phyloP scores from a whole-genome alignment of 2,888 invertebrate species.

The Macrosiphum euphorbiae region DNA sequence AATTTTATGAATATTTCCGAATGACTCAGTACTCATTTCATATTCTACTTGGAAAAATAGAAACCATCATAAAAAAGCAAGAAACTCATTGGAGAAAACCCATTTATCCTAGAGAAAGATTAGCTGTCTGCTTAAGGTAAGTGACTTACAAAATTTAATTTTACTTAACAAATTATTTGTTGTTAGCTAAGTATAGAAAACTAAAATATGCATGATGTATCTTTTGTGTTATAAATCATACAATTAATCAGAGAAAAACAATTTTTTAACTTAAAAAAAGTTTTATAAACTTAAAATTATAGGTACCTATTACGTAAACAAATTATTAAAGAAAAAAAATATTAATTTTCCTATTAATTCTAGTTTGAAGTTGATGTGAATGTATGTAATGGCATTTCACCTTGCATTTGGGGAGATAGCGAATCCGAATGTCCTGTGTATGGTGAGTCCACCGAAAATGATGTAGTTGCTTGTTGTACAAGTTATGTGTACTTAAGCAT shows the following conservation, averaged over 20 bases:
- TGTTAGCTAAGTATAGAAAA: neutral
- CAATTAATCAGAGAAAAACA: too few relatives aligned
- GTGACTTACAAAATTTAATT: neutral
- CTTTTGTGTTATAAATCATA: too few relatives aligned
- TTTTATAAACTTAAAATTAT: neutral
- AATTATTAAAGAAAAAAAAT: neutral
- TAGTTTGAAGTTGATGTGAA: neutral
- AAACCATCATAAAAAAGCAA: neutral
- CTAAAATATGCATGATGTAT: neutral
- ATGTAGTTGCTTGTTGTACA: neutral
- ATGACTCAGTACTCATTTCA: constrained; percentile 13
- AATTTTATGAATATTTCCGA: constrained; percentile 27
- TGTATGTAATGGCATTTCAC: neutral
- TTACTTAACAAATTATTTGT: neutral
- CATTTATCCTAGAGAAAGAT: neutral
- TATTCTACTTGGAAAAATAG: neutral
- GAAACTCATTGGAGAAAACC: constrained; percentile 28
- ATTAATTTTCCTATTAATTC: neutral
- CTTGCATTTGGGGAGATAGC: neutral
- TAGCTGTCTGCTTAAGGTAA: neutral
- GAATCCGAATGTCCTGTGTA: neutral
- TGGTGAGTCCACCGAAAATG: neutral
- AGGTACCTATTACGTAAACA: neutral
- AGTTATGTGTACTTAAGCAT: constrained; percentile 11
- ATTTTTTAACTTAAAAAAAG: too few relatives aligned